These are phyloP conservation scores for Synanceia verrucosa DNA, from an alignment of 2,797 vertebrate genomes.

Conservation along the genomic window DNA sequence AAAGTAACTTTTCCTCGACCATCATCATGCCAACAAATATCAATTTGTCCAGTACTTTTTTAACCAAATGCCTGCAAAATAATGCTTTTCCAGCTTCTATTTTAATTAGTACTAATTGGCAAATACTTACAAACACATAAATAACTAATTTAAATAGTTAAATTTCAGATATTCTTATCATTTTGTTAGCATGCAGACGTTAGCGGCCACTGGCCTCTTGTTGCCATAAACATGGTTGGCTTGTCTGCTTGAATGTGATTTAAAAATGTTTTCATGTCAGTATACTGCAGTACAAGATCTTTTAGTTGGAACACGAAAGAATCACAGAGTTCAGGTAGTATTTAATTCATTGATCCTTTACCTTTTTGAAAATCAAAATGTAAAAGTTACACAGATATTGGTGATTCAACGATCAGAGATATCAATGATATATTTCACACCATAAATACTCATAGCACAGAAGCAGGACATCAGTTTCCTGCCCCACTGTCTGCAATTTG, in stretches of 20 bases:
- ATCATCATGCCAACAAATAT: background rate
- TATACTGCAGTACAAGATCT: background rate
- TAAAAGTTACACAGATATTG: conserved; percentile 85
- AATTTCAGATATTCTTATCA: too few species aligned
- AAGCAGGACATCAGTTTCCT: conserved; percentile 74
- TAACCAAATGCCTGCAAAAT: background rate
- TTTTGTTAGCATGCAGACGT: background rate
- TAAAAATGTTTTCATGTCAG: background rate
- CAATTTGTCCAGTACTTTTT: background rate
- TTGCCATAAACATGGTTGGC: background rate
- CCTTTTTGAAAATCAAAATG: conserved; percentile 85
- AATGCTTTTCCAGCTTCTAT: background rate
- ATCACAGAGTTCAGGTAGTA: conserved; percentile 79
- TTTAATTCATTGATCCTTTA: conserved; percentile 85
- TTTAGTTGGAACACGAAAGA: conserved; percentile 58
- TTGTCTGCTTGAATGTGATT: background rate
- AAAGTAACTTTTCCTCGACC: background rate
- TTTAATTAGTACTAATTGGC: background rate
- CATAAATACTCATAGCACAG: conserved; percentile 82
- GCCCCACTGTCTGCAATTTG: conserved; percentile 74
- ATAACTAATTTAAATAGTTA: too few species aligned
- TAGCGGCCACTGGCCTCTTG: background rate
- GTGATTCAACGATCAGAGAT: conserved; percentile 85
- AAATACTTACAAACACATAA: background rate
- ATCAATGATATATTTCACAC: conserved; percentile 88